Conservation (phyloP, 2,888 invertebrate genomes). For the Tolmerus cingulatus region DNA sequence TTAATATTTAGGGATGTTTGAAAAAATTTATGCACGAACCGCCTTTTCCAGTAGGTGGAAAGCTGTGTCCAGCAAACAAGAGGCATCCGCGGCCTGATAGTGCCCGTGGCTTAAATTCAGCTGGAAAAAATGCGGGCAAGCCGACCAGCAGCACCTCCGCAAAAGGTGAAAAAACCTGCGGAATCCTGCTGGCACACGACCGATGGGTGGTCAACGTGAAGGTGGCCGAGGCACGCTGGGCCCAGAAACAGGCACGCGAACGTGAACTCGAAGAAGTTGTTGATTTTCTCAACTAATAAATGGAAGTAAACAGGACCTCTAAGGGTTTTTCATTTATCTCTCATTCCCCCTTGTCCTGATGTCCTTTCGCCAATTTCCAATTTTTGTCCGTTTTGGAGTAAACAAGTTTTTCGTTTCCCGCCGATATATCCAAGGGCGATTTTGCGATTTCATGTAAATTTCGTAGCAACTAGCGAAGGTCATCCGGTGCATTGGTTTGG, state of each 20-base stretch:
- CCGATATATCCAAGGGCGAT: neutral
- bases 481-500: neutral
- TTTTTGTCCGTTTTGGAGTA: slow-evolving; percentile 15
- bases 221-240: slow-evolving; percentile 78
- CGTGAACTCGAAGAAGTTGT: slow-evolving; percentile 78
- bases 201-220: slow-evolving; percentile 76
- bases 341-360: neutral
- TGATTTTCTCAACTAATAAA: slow-evolving; percentile 70
- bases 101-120: neutral
- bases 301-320: neutral
- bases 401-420: slow-evolving; percentile 32
- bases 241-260: slow-evolving; percentile 77
- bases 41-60: slow-evolving; percentile 76
- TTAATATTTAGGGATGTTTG: slow-evolving; percentile 67
- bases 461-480: slow-evolving; percentile 24
- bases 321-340: neutral
- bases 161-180: slow-evolving; percentile 62
- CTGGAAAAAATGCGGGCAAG: neutral
- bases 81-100: slow-evolving; percentile 54
- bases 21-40: slow-evolving; percentile 74
- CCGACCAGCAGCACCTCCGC: slow-evolving; percentile 4
- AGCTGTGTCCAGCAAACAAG: slow-evolving; percentile 68
- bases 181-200: slow-evolving; percentile 73
- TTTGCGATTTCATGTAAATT: neutral
- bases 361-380: neutral